Evolutionary conservation across 2,888 invertebrate genomes (phyloP), one percentile per base, ranked within the genome.

Genomic region (Brachyopa scutellaris): DNA sequence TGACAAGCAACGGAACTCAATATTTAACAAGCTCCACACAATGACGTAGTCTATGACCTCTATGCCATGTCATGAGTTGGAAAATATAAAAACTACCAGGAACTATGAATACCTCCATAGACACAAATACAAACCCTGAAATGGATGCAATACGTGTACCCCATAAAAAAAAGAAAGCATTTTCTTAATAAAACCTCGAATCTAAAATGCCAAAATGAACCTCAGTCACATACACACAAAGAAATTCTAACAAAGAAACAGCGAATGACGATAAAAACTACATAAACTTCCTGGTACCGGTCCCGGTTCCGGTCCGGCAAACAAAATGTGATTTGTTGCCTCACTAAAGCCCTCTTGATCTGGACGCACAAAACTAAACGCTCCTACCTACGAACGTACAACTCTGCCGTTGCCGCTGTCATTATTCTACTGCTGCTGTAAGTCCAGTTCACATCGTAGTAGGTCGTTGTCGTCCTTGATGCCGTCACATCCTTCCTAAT

Each of bases 301-400:
- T 29, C 13, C 61, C 15, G 19, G 31, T 47, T 19, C 23, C 26
- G 40, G 64, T 42, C 64, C 55, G 49, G 21, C 76, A 42, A 67
- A 67, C 51, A 31, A 61, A 76, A 66, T 76, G 67, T 67, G 66
- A 76, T 76, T 76, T 76, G 67, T 66, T 42, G 23, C 59, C 42
- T 13, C 57, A 76, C 40, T 29, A 36, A 69, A 51, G 29, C 29
- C 23, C 21, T 11, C 7, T n/a, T 19, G n/a, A n/a, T n/a, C n/a
- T 5, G n/a, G 47, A 53, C 49, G 49, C 53, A 42, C 13, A n/a
- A 45, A 45, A 51, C 42, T 64, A 47, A 55, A 26, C 31, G 55
- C 36, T 15, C 31, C 9, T 15, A 0, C 29, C 19, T 55, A 13
- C 40, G 6, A 15, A 29, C 36, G 7, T n/a, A 13, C 4, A 26